Evolutionary conservation across 2,888 invertebrate species (phyloP).

Genomic region (Serrognathus titanus): DNA sequence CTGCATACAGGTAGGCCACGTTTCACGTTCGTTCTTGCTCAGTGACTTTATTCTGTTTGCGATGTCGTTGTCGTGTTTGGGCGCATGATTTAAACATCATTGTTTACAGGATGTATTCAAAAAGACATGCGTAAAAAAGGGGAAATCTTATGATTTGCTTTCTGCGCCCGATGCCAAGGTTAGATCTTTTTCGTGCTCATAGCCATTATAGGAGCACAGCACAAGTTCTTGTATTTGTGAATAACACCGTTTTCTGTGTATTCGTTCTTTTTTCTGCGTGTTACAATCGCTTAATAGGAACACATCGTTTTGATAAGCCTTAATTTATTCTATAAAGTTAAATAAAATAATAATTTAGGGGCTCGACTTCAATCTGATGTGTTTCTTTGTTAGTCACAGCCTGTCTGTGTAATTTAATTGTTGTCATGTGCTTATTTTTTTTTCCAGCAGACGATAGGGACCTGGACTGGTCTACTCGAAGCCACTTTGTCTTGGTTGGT

Average conservation of each 20-base stretch:
- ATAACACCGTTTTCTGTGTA: constrained; percentile 8
- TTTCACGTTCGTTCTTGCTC: no score
- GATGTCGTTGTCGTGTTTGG: no score
- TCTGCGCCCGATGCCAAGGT: constrained; percentile 25
- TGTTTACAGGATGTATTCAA: constrained; percentile 17
- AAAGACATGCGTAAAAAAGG: constrained; percentile 19
- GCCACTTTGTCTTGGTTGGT: constrained; percentile 53
- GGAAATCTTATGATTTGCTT: constrained; percentile 28
- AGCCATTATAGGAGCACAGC: neutral
- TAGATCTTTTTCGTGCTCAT: constrained; percentile 5
- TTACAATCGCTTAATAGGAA: neutral
- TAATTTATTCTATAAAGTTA: no score
- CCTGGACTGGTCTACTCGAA: constrained; percentile 59
- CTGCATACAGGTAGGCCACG: constrained; percentile 51
- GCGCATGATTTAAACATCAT: neutral
- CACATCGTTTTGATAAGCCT: no score
- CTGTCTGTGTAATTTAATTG: neutral
- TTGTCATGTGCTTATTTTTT: constrained; percentile 6
- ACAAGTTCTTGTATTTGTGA: constrained; percentile 17
- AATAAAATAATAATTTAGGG: no score
- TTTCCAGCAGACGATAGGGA: constrained; percentile 45
- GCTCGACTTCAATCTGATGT: no score
- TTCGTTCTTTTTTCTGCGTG: neutral
- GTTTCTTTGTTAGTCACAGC: no score
- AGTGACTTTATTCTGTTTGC: no score